Conservation (phyloP, 1,140 invertebrate genomes). For the Sitodiplosis mosellana region DNA sequence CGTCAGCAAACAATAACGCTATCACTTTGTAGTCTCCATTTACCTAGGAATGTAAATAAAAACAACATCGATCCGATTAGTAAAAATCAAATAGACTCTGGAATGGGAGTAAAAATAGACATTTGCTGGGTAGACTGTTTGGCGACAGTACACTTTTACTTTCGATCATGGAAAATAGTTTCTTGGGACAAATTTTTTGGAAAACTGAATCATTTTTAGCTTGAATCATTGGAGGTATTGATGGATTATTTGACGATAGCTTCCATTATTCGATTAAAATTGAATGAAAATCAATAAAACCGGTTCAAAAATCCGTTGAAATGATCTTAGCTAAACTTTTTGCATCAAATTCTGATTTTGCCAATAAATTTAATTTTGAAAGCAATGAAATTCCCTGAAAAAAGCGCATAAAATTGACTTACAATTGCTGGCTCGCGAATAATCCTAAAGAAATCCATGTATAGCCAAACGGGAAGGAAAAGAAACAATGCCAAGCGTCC, state of each 20-base stretch:
- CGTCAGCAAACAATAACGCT: slow-evolving; percentile 59
- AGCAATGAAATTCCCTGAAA: neutral
- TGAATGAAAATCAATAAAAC: too few relatives aligned
- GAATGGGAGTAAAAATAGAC: neutral
- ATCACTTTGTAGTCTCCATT: slow-evolving; percentile 32
- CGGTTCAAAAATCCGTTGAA: too few relatives aligned
- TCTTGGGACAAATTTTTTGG: too few relatives aligned
- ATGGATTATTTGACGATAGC: too few relatives aligned
- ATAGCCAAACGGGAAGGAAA: slow-evolving; percentile 76
- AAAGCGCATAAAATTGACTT: slow-evolving; percentile 6
- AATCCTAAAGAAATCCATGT: slow-evolving; percentile 49
- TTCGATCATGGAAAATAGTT: too few relatives aligned
- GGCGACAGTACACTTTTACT: too few relatives aligned
- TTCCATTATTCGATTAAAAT: too few relatives aligned
- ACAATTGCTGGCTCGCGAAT: slow-evolving; percentile 35
- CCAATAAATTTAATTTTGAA: neutral
- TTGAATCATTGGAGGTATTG: too few relatives aligned
- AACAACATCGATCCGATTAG: slow-evolving; percentile 1
- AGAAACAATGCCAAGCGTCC: slow-evolving; percentile 60
- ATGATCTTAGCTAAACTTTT: too few relatives aligned
- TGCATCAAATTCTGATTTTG: too few relatives aligned
- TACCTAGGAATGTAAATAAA: slow-evolving; percentile 20
- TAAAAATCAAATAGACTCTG: neutral
- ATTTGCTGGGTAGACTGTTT: too few relatives aligned
- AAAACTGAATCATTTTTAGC: too few relatives aligned